Evolutionary conservation across 1,140 invertebrate genomes (phyloP), one percentile per base, ranked within the genome.

Genomic region (Probaryconus sp.): DNA sequence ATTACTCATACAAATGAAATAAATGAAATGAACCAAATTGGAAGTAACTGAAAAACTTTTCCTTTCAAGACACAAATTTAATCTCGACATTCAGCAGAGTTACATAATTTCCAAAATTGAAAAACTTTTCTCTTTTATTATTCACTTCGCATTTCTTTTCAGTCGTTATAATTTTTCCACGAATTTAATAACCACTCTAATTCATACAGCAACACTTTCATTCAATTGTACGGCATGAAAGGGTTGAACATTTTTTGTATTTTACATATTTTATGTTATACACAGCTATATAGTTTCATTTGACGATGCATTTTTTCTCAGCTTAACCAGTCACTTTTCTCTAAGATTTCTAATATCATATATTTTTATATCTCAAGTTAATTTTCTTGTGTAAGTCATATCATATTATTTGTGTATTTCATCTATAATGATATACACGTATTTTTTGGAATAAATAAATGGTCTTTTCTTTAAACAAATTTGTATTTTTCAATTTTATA

Each of bases 261-360:
- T 42, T 58, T 31, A 68, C 63, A 67, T 24, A 40, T 11, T 74
- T 74, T 68, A 63, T 69, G 45, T 75, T 55, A n/a, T n/a, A 71
- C 73, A 71, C 73, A 65, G 73, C 61, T 63, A 48, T 61, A 70
- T 65, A 67, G 58, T 53, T 75, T 71, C 67, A 67, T 61, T 63
- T 43, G 21, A 55, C 58, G 30, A 50, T 67, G 30, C 61, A 76
- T 70, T 76, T 55, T 75, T 71, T 76, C 67, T 76, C 67, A 76
- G 61, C 73, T 76, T 71, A 2, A 76, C 61, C 65, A 61, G 65
- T 76, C 47, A 69, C 43, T 76, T 48, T 69, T 65, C 20, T 55
- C 47, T 51, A 33, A 43, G 31, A 31, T 47, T 13, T 45, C 11
- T 21, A 5, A 10, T 7, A 16, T 17, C 2, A 28, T 28, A 16